Evolutionary conservation across 2,113 vertebrate genomes (phyloP), one percentile per base, ranked within the genome.

Genomic region (Myotis lucifugus): DNA sequence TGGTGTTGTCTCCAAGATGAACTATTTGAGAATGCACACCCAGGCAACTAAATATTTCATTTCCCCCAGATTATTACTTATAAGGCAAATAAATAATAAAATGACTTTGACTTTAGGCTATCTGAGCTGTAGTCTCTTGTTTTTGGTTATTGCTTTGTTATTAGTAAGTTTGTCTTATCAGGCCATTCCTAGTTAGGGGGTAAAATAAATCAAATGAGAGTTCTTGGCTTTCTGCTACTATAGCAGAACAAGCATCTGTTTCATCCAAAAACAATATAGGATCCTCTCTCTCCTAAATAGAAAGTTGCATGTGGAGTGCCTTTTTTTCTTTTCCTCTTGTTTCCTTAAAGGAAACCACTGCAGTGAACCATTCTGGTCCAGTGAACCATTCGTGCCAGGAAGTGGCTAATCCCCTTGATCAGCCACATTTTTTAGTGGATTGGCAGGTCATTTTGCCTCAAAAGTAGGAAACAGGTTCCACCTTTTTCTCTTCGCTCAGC

Each of bases 181-280:
- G 21, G 46, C 52, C 29, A 29, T 74, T 83, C 48, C 19, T 85
- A 77, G 34, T 78, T 90, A 74, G 64, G 81, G 59, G 48, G 64
- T 82, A 73, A 78, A 84, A 93, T 74, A 90, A 69, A 66, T 50
- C 23, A 83, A 64, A 69, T 92, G 50, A 87, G 64, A 79, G 50
- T 67, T 17, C 42, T 85, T 91, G 76, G n/a, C 77, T 92, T 85
- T 93, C 81, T 81, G 52, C 32, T 93, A 4, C 42, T 52, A 4
- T 61, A 92, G 52, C 66, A 88, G 56, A 81, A 91, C n/a, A 82
- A 83, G 19, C 8, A 89, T 59, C 69, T 70, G 1, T 85, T 89
- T 94, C 12, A 40, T 84, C 81, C 32, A 14, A 70, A 84, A 72
- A 52, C 18, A 29, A 25, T 34, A 42, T 15, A 50, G 69, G 34